A percentile compares a stretch with the other conserved stretches of the same genome.
phyloP scores from a whole-genome alignment of 2,113 vertebrate genomes.

The Catharus fuscescens region DNA sequence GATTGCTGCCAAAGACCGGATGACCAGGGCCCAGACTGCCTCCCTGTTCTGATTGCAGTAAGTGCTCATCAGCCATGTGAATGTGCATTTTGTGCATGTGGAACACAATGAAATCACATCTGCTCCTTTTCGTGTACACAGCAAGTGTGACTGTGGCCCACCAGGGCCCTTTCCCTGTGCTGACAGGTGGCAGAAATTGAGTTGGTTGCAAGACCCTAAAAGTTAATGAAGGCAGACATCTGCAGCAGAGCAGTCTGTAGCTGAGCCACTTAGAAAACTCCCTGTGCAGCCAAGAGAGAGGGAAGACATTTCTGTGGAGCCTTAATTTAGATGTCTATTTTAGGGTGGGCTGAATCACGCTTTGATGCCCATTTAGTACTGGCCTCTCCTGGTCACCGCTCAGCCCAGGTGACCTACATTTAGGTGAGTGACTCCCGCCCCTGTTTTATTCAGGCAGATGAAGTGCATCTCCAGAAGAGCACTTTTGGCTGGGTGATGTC shows the following conservation, averaged over 20 bases:
- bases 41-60: neutral
- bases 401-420: neutral
- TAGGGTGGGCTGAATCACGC: neutral
- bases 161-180: neutral
- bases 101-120: conserved; percentile 5
- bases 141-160: neutral
- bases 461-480: neutral
- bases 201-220: neutral
- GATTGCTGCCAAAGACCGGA: neutral
- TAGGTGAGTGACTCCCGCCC: neutral
- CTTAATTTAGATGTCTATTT: neutral
- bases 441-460: neutral
- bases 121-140: neutral
- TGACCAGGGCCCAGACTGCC: neutral
- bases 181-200: neutral
- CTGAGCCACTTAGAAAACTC: neutral
- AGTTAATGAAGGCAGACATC: conserved; percentile 2
- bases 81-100: rapidly evolving
- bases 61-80: neutral
- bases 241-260: neutral
- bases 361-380: neutral
- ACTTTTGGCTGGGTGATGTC: neutral
- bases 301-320: neutral
- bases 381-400: neutral
- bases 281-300: neutral